These are phyloP conservation scores for Mellilla xanthometata DNA, from an alignment of 2,888 invertebrate species.

Conservation along the genomic window DNA sequence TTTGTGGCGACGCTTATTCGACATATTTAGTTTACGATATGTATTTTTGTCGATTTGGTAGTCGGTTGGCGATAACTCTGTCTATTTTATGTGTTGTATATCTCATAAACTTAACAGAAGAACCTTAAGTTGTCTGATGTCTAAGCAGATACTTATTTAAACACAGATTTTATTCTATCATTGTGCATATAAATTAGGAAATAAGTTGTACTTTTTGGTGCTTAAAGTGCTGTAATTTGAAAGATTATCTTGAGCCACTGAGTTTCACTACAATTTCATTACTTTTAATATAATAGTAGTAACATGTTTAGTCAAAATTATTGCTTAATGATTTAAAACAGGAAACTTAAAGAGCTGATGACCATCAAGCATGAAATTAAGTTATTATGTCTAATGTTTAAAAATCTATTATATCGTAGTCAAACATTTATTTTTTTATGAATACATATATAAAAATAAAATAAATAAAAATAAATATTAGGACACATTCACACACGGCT, in stretches of 20 bases:
- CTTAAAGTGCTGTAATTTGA: background rate
- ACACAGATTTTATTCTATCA: conserved; percentile 34
- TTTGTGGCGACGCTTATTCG: conserved; percentile 64
- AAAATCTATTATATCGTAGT: too few relatives aligned
- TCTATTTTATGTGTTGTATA: conserved; percentile 58
- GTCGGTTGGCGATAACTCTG: conserved; percentile 54
- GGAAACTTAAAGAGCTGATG: background rate
- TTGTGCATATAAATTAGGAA: conserved; percentile 31
- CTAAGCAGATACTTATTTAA: conserved; percentile 46
- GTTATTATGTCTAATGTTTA: conserved; percentile 3
- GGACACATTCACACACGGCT: too few relatives aligned
- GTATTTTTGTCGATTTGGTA: conserved; percentile 54
- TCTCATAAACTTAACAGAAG: conserved; percentile 62
- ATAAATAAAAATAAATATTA: too few relatives aligned
- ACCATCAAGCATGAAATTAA: conserved; percentile 13
- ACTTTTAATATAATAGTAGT: too few relatives aligned
- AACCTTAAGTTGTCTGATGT: conserved; percentile 52
- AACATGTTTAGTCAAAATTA: background rate
- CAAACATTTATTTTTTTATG: too few relatives aligned
- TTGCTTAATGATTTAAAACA: background rate
- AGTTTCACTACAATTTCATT: conserved; percentile 4
- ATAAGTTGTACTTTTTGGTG: conserved; percentile 4
- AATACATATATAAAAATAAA: too few relatives aligned
- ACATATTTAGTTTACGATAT: conserved; percentile 64
- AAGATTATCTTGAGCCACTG: background rate